Evolutionary conservation across 2,888 invertebrate species (phyloP).

Genomic region (Nycteola revayana): DNA sequence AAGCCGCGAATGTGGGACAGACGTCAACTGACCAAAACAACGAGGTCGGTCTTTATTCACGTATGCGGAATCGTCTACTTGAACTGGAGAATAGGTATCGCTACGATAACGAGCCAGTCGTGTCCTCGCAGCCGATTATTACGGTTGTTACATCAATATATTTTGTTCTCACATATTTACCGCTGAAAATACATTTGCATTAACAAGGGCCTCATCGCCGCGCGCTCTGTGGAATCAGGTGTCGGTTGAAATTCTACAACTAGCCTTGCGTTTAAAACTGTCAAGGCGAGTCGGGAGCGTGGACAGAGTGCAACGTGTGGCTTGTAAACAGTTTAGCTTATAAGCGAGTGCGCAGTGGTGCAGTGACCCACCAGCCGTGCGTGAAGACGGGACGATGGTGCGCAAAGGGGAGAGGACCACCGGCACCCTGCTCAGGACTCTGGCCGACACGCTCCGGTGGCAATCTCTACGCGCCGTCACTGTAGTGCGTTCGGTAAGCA

Average conservation of each 20-base stretch:
- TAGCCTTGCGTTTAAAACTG: constrained; percentile 56
- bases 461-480: constrained; percentile 61
- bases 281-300: constrained; percentile 40
- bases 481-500: constrained; percentile 59
- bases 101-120: constrained; percentile 76
- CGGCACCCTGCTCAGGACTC: constrained; percentile 68
- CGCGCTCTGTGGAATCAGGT: constrained; percentile 30
- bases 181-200: constrained; percentile 39
- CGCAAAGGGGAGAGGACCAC: constrained; percentile 72
- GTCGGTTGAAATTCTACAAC: constrained; percentile 32
- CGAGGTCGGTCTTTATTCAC: constrained; percentile 63
- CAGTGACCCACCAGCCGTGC: constrained; percentile 75
- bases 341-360: constrained; percentile 53
- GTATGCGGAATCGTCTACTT: constrained; percentile 60
- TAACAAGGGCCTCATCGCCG: constrained; percentile 35
- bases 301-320: constrained; percentile 36
- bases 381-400: constrained; percentile 76
- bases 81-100: constrained; percentile 70
- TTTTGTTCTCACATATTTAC: constrained; percentile 43
- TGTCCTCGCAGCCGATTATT: constrained; percentile 74
- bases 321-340: constrained; percentile 43
- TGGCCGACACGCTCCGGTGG: constrained; percentile 74
- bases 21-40: constrained; percentile 70
- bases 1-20: constrained; percentile 58
- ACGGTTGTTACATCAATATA: constrained; percentile 64